Conservation (phyloP, 2,113 vertebrate species). For the Pantherophis guttatus region DNA sequence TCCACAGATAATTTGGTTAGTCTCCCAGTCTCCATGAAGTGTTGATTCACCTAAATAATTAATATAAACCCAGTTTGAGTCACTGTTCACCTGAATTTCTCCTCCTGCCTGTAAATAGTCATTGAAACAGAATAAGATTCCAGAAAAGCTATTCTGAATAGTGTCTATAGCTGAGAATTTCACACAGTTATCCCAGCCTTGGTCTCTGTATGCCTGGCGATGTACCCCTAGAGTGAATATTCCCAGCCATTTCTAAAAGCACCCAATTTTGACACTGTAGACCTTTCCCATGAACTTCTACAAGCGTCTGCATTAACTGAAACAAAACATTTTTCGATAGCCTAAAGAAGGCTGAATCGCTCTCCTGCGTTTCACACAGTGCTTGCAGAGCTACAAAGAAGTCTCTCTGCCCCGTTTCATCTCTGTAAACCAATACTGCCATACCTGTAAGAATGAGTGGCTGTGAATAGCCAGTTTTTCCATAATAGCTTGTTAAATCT, state of each 20-base stretch:
- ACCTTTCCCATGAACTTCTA: constrained; percentile 42
- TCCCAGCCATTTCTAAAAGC: constrained; percentile 16
- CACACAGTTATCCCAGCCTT: not conserved
- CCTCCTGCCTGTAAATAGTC: not conserved
- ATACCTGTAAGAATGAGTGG: not conserved
- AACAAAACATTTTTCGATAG: constrained; percentile 14
- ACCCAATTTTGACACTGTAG: not conserved
- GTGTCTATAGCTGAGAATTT: not conserved
- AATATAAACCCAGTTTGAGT: not conserved
- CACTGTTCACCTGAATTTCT: not conserved
- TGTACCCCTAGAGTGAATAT: not conserved
- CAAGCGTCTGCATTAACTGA: not conserved
- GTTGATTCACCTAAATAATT: not conserved
- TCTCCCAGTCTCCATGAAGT: not conserved
- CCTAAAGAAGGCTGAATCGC: constrained; percentile 9
- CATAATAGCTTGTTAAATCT: not conserved
- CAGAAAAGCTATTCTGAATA: not conserved
- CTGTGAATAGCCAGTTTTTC: not conserved
- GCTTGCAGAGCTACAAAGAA: not conserved
- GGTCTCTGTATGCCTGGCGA: not conserved
- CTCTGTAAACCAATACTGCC: not conserved
- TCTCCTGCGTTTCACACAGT: not conserved
- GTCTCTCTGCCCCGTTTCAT: not conserved
- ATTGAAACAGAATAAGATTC: not conserved
- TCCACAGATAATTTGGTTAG: not conserved